Conservation (phyloP, 2,888 invertebrate species). For the Orthosia gracilis region DNA sequence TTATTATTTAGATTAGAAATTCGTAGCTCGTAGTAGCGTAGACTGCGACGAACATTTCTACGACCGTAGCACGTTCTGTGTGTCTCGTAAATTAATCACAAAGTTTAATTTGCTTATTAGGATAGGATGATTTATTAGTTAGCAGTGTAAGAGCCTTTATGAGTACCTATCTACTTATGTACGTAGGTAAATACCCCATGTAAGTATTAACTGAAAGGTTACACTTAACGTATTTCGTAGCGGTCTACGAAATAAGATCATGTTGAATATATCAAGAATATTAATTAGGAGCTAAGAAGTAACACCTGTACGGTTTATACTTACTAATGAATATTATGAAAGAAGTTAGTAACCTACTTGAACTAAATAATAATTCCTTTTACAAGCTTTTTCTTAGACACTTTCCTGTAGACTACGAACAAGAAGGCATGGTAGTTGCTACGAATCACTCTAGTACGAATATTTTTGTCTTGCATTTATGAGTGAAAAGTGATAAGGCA, state of each 20-base stretch:
- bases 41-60: conserved; percentile 28
- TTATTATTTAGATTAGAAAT: not conserved
- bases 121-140: not conserved
- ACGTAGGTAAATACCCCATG: not conserved
- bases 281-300: conserved; percentile 1
- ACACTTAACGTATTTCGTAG: not conserved
- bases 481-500: too few relatives aligned
- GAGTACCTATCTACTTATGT: not conserved
- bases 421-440: not conserved
- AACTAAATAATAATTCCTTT: not conserved
- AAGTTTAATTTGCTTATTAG: not conserved
- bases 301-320: too few relatives aligned
- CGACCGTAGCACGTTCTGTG: conserved; percentile 33
- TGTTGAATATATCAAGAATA: not conserved
- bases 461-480: too few relatives aligned
- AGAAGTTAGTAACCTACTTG: not conserved
- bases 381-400: too few relatives aligned
- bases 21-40: conserved; percentile 45
- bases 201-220: too few relatives aligned
- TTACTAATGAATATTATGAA: not conserved
- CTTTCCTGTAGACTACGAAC: too few relatives aligned
- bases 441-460: not conserved
- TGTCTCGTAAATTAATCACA: not conserved
- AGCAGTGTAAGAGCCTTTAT: not conserved
- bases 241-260: not conserved